A percentile compares a stretch with the other conserved stretches of the same genome.
Evolutionary conservation across 2,888 invertebrate species (phyloP).

Genomic region (Cryptocephalus moraei): DNA sequence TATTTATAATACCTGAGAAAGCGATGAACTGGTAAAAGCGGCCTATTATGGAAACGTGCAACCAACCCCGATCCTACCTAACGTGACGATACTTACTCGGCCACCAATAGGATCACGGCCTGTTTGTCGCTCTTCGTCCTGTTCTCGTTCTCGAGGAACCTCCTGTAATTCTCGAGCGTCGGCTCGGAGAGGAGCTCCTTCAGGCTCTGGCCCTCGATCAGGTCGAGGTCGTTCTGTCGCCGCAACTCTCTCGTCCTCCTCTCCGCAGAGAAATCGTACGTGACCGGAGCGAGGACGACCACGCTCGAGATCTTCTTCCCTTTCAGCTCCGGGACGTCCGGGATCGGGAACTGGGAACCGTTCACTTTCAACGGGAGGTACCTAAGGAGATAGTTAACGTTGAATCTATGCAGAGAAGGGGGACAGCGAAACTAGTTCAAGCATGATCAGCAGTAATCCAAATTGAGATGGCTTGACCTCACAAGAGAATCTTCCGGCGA

Average conservation of each 20-base stretch:
- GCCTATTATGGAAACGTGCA: too few species aligned
- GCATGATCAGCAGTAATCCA: too few species aligned
- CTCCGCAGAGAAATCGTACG: slow-evolving; percentile 49
- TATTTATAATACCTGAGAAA: too few species aligned
- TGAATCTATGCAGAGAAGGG: neutral
- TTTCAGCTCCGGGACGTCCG: slow-evolving; percentile 62
- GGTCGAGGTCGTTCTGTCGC: slow-evolving; percentile 28
- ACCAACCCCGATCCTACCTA: too few species aligned
- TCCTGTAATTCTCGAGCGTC: slow-evolving; percentile 64
- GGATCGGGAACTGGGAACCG: slow-evolving; percentile 75
- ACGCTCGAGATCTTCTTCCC: slow-evolving; percentile 75
- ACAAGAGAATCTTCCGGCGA: too few species aligned
- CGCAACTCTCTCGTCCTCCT: slow-evolving; percentile 48
- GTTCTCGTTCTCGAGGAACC: slow-evolving; percentile 70
- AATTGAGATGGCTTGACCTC: too few species aligned
- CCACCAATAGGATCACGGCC: slow-evolving; percentile 71
- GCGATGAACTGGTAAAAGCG: too few species aligned
- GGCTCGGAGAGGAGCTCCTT: slow-evolving; percentile 68
- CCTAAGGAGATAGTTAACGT: too few species aligned
- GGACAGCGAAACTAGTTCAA: too few species aligned
- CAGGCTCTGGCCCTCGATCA: slow-evolving; percentile 52
- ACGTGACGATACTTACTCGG: slow-evolving; percentile 76
- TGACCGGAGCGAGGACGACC: slow-evolving; percentile 74
- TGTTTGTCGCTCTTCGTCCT: slow-evolving; percentile 65
- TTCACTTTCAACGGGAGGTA: slow-evolving; percentile 77